These are phyloP conservation scores for Allygus modestus DNA, from an alignment of 2,888 invertebrate species.

Conservation along the genomic window DNA sequence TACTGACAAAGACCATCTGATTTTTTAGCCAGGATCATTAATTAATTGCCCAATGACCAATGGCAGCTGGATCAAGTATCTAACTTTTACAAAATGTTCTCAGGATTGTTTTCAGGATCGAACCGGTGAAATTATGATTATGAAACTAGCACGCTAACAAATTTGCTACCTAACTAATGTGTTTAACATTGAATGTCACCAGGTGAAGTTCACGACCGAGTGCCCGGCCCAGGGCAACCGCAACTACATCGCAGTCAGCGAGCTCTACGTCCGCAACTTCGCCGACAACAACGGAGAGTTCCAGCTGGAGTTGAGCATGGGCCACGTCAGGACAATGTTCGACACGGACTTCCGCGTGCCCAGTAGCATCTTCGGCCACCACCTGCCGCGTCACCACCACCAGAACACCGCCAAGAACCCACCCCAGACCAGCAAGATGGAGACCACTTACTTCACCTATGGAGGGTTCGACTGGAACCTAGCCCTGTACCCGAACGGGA, in stretches of 20 bases:
- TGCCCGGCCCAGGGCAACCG: slow-evolving; percentile 86
- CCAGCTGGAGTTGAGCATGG: slow-evolving; percentile 87
- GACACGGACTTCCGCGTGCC: slow-evolving; percentile 84
- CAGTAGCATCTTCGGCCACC: slow-evolving; percentile 74
- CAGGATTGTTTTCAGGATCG: too few relatives aligned
- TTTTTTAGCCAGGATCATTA: too few relatives aligned
- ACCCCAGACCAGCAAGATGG: slow-evolving; percentile 74
- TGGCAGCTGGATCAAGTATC: too few relatives aligned
- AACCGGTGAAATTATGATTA: too few relatives aligned
- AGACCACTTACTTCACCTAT: slow-evolving; percentile 85
- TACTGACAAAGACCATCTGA: too few relatives aligned
- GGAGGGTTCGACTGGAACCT: slow-evolving; percentile 91
- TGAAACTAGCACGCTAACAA: too few relatives aligned
- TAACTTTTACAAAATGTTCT: too few relatives aligned
- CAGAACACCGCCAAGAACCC: slow-evolving; percentile 68
- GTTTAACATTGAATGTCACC: too few relatives aligned
- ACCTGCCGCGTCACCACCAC: slow-evolving; percentile 70
- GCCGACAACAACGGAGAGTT: slow-evolving; percentile 89
- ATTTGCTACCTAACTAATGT: too few relatives aligned
- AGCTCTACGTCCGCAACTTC: slow-evolving; percentile 84
- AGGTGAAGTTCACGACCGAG: slow-evolving; percentile 81
- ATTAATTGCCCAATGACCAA: too few relatives aligned
- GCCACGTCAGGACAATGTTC: slow-evolving; percentile 85
- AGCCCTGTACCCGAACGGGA: slow-evolving; percentile 79
- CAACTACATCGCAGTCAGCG: slow-evolving; percentile 84